Evolutionary conservation across 2,113 vertebrate species (phyloP).

Genomic region (Asarcornis scutulata): DNA sequence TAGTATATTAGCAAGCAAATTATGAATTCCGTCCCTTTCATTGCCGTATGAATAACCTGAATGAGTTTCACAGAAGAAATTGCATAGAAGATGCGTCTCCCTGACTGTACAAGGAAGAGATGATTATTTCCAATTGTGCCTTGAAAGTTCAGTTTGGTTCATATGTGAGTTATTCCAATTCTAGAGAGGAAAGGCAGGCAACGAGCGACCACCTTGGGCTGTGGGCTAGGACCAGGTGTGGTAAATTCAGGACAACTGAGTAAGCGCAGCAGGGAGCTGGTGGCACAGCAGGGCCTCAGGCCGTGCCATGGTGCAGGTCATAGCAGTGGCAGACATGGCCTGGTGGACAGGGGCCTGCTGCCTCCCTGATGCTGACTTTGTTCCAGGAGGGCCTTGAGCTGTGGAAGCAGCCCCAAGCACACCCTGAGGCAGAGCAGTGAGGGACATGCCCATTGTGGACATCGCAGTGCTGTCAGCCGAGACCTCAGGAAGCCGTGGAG

Average conservation of each 20-base stretch:
- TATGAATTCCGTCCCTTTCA: not conserved
- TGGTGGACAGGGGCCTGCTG: not conserved
- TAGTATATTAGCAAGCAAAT: not conserved
- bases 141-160: not conserved
- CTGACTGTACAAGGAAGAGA: not conserved
- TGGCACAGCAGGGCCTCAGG: not conserved
- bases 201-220: not conserved
- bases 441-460: not conserved
- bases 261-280: not conserved
- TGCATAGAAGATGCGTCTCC: not conserved
- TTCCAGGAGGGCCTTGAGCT: not conserved
- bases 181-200: not conserved
- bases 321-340: not conserved
- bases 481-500: rapidly evolving
- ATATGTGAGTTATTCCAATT: not conserved
- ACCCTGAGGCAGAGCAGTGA: not conserved
- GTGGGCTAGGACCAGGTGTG: not conserved
- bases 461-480: rapidly evolving
- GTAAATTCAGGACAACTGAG: not conserved
- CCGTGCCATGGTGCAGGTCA: not conserved
- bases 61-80: not conserved
- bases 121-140: not conserved
- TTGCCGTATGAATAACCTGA: not conserved
- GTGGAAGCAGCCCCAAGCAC: not conserved
- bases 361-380: not conserved